A percentile compares a stretch with the other conserved stretches of the same genome.
These are phyloP conservation scores for Nudaria mundana DNA, from an alignment of 2,888 invertebrate genomes.

Conservation along the genomic window DNA sequence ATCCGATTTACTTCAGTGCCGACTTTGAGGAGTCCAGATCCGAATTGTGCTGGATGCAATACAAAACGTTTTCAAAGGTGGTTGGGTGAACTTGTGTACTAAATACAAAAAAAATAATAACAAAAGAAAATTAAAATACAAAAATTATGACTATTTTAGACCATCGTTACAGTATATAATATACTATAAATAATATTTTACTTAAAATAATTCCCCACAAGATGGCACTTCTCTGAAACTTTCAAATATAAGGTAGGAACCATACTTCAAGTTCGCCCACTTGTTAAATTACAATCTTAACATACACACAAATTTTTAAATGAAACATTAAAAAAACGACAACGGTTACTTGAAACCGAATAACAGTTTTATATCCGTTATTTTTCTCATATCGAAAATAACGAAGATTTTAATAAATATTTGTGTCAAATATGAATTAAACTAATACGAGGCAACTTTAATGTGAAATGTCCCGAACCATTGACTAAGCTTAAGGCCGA, in stretches of 20 bases:
- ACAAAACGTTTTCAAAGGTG: not conserved
- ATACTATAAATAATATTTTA: conserved; percentile 21
- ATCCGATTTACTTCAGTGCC: too few relatives aligned
- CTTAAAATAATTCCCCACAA: conserved; percentile 29
- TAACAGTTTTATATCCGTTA: too few relatives aligned
- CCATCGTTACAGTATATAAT: conserved; percentile 20
- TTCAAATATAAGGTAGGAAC: conserved; percentile 27
- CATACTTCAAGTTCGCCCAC: conserved; percentile 11
- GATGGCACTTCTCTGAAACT: conserved; percentile 34
- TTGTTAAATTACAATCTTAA: not conserved
- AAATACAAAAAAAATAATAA: conserved; percentile 6
- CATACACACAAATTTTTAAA: not conserved
- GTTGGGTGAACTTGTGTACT: not conserved
- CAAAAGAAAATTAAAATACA: conserved; percentile 6
- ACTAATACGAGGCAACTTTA: conserved; percentile 14
- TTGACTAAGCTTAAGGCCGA: conserved; percentile 32
- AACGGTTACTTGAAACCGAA: too few relatives aligned
- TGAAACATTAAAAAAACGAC: too few relatives aligned
- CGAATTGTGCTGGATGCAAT: too few relatives aligned
- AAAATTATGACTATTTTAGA: not conserved
- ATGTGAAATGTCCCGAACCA: conserved; percentile 18
- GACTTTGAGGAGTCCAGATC: too few relatives aligned
- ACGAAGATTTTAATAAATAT: not conserved
- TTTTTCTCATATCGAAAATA: too few relatives aligned
- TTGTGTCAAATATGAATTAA: not conserved